Evolutionary conservation across 2,113 vertebrate species (phyloP).

Genomic region (Sylvia atricapilla): DNA sequence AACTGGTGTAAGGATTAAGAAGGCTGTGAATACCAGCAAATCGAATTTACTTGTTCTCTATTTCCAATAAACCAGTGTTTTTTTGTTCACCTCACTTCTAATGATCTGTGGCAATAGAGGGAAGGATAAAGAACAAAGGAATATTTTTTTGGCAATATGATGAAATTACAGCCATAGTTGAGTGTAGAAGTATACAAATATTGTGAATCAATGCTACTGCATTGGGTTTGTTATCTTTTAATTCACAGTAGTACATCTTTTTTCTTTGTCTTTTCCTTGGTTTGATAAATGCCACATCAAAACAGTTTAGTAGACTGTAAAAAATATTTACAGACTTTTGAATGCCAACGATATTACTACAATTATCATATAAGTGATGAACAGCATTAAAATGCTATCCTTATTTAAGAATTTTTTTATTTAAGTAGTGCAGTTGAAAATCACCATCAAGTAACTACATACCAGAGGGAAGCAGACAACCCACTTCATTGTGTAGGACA

Average conservation of each 20-base stretch:
- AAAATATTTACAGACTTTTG: conserved; percentile 35
- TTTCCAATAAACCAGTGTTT: not conserved
- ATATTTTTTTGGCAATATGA: not conserved
- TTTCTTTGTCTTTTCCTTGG: not conserved
- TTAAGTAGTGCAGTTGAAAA: not conserved
- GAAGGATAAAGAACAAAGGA: not conserved
- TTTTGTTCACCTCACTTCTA: not conserved
- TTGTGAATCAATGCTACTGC: not conserved
- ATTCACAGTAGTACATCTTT: not conserved
- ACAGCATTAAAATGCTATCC: not conserved
- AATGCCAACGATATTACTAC: not conserved
- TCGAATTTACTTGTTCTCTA: not conserved
- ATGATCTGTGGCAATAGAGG: not conserved
- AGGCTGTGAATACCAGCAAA: not conserved
- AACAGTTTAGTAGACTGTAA: not conserved
- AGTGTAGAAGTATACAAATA: not conserved
- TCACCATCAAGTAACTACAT: not conserved
- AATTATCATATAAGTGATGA: not conserved
- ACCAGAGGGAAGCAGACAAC: not conserved
- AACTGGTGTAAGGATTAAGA: not conserved
- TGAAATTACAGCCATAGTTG: not conserved
- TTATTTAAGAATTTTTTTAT: not conserved
- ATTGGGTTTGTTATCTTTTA: not conserved
- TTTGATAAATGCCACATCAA: conserved; percentile 5
- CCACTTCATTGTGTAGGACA: not conserved